Evolutionary conservation across 2,797 vertebrate species (phyloP), one percentile per base, ranked within the genome.

Genomic region (Cynopterus sphinx): DNA sequence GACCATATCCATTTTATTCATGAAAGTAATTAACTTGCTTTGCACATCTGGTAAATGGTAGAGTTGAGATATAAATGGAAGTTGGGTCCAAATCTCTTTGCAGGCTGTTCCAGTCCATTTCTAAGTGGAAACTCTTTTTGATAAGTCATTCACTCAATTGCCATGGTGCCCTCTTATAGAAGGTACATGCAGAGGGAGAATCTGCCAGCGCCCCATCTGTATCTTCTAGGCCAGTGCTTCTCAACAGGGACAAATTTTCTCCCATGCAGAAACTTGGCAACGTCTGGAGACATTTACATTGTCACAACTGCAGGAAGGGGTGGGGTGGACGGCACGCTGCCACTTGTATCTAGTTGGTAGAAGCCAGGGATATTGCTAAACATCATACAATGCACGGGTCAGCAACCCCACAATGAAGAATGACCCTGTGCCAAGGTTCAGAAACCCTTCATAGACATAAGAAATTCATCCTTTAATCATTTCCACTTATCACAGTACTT

Each of bases 1-100:
- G 1, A 77, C 91, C 67, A 65, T 68, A 36, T 75, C 70, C 36
- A 85, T 90, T 93, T 90, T 57, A 79, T 91, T 89, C 70, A 70
- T 28, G 36, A 79, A 33, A 15, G 28, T n/a, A 70, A 57, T 36
- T 82, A 82, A 71, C 31, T 79, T 82, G 26, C 46, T 92, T 82
- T 79, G 2, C n/a, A 93, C 26, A 87, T 26, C n/a, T 61, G 26
- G 33, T 78, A 79, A 79, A 70, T 68, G 31, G 17, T 31, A 13
- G 46, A 74, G 59, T 55, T 46, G 22, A 70, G 57, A 68, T 31
- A 13, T 31, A 92, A 92, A 94, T 57, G 16, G 31, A 89, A 84
- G 28, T 46, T 86, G 61, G 65, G 67, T 19, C 43, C 22, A 90
- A 49, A 92, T 77, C 19, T 71, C 39, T 84, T 65, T 75, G n/a